Conservation (phyloP, 2,797 vertebrate species). For the Benthosema pterotum region DNA sequence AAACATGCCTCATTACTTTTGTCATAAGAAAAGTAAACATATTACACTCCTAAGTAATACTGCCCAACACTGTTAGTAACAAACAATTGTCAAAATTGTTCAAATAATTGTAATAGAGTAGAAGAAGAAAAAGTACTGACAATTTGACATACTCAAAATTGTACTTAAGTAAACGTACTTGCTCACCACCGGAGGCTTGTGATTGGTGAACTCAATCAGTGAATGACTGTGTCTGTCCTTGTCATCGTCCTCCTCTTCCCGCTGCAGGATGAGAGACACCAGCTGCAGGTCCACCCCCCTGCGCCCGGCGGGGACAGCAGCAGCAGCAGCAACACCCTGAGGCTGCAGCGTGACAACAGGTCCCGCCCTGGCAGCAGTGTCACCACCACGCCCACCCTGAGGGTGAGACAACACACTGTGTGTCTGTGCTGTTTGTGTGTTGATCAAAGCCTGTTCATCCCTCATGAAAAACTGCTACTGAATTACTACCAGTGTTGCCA, state of each 20-base stretch:
- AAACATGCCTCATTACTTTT: too few species aligned
- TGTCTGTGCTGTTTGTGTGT: constrained; percentile 19
- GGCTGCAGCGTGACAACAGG: constrained; percentile 87
- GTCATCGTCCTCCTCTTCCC: constrained; percentile 53
- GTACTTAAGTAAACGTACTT: too few species aligned
- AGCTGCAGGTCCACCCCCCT: constrained; percentile 84
- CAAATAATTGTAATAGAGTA: too few species aligned
- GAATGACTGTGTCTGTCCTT: constrained; percentile 47
- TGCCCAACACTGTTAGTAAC: too few species aligned
- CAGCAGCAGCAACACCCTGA: constrained; percentile 76
- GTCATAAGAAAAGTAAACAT: too few species aligned
- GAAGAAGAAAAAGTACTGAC: not conserved
- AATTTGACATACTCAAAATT: too few species aligned
- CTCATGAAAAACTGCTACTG: too few species aligned
- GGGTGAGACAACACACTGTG: constrained; percentile 81
- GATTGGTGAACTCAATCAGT: constrained; percentile 59
- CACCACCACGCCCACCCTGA: constrained; percentile 89
- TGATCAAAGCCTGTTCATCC: not conserved
- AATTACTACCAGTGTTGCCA: too few species aligned
- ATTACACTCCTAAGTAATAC: too few species aligned
- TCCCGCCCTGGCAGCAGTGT: constrained; percentile 83
- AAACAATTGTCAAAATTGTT: too few species aligned
- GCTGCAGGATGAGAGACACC: constrained; percentile 88
- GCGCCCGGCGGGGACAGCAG: too few species aligned
- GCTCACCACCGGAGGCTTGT: constrained; percentile 32